Evolutionary conservation across 2,113 vertebrate species (phyloP).

Genomic region (Typhlomys cinereus): DNA sequence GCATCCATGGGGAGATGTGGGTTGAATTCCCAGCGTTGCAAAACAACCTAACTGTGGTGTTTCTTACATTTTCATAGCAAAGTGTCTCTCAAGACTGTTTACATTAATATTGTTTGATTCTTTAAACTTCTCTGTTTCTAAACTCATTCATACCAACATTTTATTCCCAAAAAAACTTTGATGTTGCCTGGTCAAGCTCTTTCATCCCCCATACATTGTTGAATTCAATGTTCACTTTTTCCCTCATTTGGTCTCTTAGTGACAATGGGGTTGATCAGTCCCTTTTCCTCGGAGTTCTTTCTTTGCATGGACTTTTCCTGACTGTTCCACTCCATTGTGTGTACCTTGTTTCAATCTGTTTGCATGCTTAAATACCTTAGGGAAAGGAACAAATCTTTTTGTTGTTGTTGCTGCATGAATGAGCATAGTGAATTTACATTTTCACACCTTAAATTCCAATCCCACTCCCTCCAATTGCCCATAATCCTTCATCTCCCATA

Average conservation of each 20-base stretch:
- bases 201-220: not conserved
- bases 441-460: no score
- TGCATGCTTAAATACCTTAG: not conserved
- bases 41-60: not conserved
- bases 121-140: not conserved
- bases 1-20: no score
- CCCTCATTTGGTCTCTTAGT: not conserved
- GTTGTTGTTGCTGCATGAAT: no score
- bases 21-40: not conserved
- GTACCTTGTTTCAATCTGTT: not conserved
- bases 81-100: not conserved
- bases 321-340: not conserved
- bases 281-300: not conserved
- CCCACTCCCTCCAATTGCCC: no score
- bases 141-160: not conserved
- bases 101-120: not conserved
- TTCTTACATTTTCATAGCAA: not conserved
- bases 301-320: not conserved
- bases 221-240: not conserved
- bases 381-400: no score
- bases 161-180: not conserved
- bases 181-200: not conserved
- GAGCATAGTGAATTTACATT: no score
- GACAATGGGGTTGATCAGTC: not conserved
- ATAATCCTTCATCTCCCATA: no score